Conservation (phyloP, 2,888 invertebrate species). For the Ormyrus pomaceus region DNA sequence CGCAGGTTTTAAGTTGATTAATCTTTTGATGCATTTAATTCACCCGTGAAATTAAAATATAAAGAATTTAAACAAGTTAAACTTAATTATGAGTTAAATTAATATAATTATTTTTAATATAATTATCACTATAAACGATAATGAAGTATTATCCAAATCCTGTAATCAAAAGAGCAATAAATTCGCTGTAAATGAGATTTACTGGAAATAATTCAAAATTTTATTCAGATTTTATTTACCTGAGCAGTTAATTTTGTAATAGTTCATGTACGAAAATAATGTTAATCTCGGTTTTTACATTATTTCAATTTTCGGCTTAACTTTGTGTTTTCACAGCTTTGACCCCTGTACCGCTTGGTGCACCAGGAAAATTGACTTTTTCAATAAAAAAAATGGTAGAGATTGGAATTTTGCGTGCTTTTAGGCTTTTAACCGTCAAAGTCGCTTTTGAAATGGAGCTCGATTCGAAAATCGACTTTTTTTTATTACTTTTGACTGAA, state of each 20-base stretch:
- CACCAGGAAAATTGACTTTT: conserved; percentile 29
- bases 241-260: conserved; percentile 18
- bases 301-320: not conserved
- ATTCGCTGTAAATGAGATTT: too few relatives aligned
- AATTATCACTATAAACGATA: too few relatives aligned
- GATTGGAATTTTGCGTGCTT: conserved; percentile 45
- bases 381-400: conserved; percentile 35
- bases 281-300: conserved; percentile 10
- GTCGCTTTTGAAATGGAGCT: conserved; percentile 22
- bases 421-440: conserved; percentile 30
- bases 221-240: conserved; percentile 11
- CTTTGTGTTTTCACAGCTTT: conserved; percentile 6
- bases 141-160: too few relatives aligned
- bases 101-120: too few relatives aligned
- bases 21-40: too few relatives aligned
- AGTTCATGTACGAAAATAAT: conserved; percentile 18
- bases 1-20: too few relatives aligned
- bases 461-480: conserved; percentile 6
- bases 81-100: too few relatives aligned
- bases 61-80: too few relatives aligned
- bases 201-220: not conserved
- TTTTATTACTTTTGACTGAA: conserved; percentile 14
- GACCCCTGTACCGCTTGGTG: conserved; percentile 25
- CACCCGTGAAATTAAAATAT: too few relatives aligned
- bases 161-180: too few relatives aligned